phyloP scores from a whole-genome alignment of 2,888 invertebrate genomes.

The Protodeltote pygarga region DNA sequence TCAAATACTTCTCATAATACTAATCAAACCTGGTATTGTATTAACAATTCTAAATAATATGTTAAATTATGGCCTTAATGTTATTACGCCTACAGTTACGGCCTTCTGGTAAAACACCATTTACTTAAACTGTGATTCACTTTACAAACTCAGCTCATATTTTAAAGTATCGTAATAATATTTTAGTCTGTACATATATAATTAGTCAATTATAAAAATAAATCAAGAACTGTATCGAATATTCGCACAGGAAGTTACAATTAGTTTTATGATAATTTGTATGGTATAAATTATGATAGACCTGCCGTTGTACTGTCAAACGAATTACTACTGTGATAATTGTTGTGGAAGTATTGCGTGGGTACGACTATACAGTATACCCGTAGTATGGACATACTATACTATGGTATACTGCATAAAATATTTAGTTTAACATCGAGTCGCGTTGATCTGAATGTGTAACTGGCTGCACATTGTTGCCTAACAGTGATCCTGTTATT shows the following conservation, averaged over 20 bases:
- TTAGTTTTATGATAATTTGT: constrained; percentile 54
- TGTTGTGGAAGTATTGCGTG: constrained; percentile 23
- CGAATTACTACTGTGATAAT: constrained; percentile 40
- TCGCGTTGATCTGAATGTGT: no score
- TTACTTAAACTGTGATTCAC: constrained; percentile 81
- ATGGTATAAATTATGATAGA: constrained; percentile 45
- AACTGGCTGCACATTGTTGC: no score
- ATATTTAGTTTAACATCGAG: no score
- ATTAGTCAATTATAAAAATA: constrained; percentile 65
- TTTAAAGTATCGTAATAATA: constrained; percentile 55
- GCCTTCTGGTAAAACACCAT: constrained; percentile 77
- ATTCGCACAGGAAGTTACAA: constrained; percentile 57
- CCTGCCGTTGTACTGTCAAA: constrained; percentile 51
- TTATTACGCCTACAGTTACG: constrained; percentile 65
- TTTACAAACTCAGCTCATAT: constrained; percentile 79
- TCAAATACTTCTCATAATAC: constrained; percentile 47
- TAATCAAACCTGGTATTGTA: constrained; percentile 55
- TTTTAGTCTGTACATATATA: constrained; percentile 63
- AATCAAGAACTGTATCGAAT: constrained; percentile 56
- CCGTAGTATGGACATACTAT: no score
- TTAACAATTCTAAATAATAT: constrained; percentile 62
- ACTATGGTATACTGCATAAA: no score
- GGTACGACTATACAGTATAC: no score
- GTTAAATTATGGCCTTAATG: constrained; percentile 68
- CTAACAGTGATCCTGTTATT: no score